A percentile compares a stretch with the other conserved stretches of the same genome.
phyloP scores from a whole-genome alignment of 2,797 vertebrate genomes.

The Enoplosus armatus region DNA sequence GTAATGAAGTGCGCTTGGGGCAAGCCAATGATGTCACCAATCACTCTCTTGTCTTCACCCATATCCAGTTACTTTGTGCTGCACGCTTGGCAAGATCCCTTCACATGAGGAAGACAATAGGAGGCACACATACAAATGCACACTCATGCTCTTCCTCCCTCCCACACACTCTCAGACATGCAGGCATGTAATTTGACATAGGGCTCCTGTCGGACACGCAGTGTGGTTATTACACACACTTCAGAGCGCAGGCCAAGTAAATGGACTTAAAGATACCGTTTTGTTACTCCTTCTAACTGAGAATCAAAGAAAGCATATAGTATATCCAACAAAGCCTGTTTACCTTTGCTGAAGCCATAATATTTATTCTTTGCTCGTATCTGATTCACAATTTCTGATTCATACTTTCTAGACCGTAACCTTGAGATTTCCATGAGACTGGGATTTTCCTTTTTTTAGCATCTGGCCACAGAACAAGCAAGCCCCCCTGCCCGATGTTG shows the following conservation, averaged over 20 bases:
- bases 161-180: conserved; percentile 33
- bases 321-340: conserved; percentile 41
- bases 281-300: conserved; percentile 37
- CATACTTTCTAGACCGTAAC: conserved; percentile 46
- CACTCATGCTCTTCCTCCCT: conserved; percentile 23
- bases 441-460: conserved; percentile 54
- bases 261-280: conserved; percentile 37
- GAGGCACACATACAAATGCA: conserved; percentile 35
- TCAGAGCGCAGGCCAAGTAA: conserved; percentile 30
- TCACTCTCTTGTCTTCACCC: conserved; percentile 54
- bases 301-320: conserved; percentile 45
- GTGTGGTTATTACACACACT: conserved; percentile 47
- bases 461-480: conserved; percentile 60
- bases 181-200: conserved; percentile 54
- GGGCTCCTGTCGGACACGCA: conserved; percentile 54
- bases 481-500: conserved; percentile 33
- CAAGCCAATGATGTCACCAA: conserved; percentile 65
- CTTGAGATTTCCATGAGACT: conserved; percentile 52
- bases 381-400: conserved; percentile 66
- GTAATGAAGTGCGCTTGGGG: conserved; percentile 42
- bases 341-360: conserved; percentile 56
- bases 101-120: conserved; percentile 40
- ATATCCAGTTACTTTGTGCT: conserved; percentile 64
- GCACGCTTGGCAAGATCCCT: conserved; percentile 42
- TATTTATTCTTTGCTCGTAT: conserved; percentile 67